Evolutionary conservation across 2,888 invertebrate species (phyloP).

Genomic region (Agelastica alni): DNA sequence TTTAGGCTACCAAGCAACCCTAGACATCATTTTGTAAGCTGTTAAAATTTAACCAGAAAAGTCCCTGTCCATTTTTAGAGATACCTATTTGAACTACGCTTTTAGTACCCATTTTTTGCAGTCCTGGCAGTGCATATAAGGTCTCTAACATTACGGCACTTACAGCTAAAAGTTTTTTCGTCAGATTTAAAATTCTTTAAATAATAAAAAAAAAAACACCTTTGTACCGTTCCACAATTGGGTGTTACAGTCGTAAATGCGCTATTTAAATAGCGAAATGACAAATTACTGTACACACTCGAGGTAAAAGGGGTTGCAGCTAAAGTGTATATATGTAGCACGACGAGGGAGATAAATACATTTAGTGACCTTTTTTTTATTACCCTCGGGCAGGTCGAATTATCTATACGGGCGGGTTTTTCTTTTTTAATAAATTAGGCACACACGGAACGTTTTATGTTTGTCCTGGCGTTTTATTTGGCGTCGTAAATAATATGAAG

Average conservation of each 20-base stretch:
- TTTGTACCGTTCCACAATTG: neutral
- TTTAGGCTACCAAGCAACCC: too few species aligned
- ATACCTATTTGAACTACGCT: too few species aligned
- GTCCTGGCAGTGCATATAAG: too few species aligned
- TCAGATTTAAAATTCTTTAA: too few species aligned
- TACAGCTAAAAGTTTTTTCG: too few species aligned
- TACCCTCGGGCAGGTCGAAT: neutral
- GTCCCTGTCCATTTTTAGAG: too few species aligned
- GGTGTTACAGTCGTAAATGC: neutral
- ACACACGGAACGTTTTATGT: neutral
- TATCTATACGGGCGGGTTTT: neutral
- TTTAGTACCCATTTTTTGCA: too few species aligned
- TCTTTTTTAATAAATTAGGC: conserved; percentile 1
- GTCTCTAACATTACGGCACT: too few species aligned
- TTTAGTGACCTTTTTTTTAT: conserved; percentile 3
- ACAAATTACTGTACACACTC: conserved; percentile 10
- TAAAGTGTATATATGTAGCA: neutral
- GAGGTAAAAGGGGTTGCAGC: neutral
- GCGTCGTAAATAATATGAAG: too few species aligned
- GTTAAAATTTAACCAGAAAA: too few species aligned
- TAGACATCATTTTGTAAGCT: too few species aligned
- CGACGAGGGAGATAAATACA: neutral
- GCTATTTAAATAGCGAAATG: conserved; percentile 7
- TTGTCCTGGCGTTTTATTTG: too few species aligned
- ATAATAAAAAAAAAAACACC: neutral